Evolutionary conservation across 2,113 vertebrate species (phyloP).

Genomic region (Paramormyrops kingsleyae): DNA sequence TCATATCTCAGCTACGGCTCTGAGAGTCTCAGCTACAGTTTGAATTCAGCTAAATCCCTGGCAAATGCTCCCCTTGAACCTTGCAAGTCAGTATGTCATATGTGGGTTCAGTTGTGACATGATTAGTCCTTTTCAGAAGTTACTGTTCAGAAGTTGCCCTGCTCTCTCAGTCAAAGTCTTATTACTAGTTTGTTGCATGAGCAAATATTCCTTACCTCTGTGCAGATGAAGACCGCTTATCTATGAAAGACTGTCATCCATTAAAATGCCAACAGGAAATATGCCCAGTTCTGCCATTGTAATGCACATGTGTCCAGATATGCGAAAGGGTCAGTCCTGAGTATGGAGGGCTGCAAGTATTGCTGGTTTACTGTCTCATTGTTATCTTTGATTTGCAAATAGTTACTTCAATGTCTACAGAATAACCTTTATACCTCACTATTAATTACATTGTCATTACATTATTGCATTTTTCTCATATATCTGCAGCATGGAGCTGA

Average conservation of each 20-base stretch:
- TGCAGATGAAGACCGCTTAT: background rate
- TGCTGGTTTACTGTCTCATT: background rate
- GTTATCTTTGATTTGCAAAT: background rate
- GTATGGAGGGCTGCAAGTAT: background rate
- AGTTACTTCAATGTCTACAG: background rate
- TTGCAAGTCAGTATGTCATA: background rate
- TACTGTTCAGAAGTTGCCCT: background rate
- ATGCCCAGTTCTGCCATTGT: background rate
- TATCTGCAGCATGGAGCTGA: background rate
- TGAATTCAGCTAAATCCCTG: background rate
- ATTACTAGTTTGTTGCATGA: background rate
- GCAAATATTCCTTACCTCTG: background rate
- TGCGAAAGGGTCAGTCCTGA: background rate
- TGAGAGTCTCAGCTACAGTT: background rate
- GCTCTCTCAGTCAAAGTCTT: background rate
- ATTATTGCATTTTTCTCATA: background rate
- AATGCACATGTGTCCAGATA: background rate
- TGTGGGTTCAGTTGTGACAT: background rate
- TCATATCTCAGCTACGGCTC: background rate
- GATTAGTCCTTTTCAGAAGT: background rate
- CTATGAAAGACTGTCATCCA: background rate
- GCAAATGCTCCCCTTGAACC: background rate
- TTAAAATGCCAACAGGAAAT: background rate
- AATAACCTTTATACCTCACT: background rate
- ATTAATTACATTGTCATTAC: background rate